Conservation (phyloP, 2,888 invertebrate genomes). For the Clepsis dumicolana region DNA sequence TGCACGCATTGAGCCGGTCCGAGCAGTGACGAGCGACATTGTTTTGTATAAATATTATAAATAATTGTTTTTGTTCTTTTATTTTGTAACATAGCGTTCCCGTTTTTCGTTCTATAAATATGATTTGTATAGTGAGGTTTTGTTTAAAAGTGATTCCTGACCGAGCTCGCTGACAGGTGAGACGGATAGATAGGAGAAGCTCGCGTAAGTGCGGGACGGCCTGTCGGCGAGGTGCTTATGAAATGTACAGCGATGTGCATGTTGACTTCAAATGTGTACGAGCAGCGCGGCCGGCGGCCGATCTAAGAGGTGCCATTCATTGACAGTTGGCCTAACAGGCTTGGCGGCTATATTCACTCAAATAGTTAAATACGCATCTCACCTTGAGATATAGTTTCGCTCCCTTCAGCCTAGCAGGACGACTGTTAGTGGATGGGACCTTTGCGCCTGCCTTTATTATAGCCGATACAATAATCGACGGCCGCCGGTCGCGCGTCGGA, state of each 20-base stretch:
- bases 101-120: conserved; percentile 63
- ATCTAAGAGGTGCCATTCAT: neutral
- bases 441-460: neutral
- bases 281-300: neutral
- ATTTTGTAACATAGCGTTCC: conserved; percentile 76
- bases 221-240: neutral
- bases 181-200: neutral
- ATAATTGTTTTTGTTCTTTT: conserved; percentile 63
- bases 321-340: neutral
- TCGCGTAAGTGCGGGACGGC: conserved; percentile 11
- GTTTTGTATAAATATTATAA: conserved; percentile 59
- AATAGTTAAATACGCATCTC: neutral
- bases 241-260: neutral
- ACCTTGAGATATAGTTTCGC: neutral
- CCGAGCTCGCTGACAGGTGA: conserved; percentile 27
- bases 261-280: neutral
- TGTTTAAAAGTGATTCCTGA: conserved; percentile 62
- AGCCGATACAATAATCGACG: neutral
- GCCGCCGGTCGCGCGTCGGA: neutral
- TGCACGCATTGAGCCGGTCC: conserved; percentile 17
- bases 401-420: neutral
- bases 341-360: neutral
- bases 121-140: conserved; percentile 75
- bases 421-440: neutral
- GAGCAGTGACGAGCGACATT: conserved; percentile 36